Conservation (phyloP, 1,140 invertebrate genomes). For the Centruroides sculpturatus region DNA sequence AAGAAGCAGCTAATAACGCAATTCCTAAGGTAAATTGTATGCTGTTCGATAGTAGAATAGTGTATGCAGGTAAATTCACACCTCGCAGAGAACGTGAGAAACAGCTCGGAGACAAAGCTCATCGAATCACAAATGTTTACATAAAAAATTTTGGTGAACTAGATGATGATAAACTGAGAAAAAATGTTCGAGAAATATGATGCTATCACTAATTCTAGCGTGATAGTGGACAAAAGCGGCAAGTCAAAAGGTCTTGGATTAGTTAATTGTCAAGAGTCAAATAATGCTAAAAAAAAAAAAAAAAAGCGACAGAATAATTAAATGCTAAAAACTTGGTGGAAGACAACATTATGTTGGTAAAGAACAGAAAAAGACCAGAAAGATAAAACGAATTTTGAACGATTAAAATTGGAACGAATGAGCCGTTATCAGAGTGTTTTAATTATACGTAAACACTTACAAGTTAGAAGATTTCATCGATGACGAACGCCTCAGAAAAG, state of each 20-base stretch:
- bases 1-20: constrained; percentile 91
- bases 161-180: constrained; percentile 77
- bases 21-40: constrained; percentile 70
- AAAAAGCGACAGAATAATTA: constrained; percentile 65
- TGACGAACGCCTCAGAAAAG: constrained; percentile 84
- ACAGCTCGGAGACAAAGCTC: constrained; percentile 92
- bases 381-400: constrained; percentile 94
- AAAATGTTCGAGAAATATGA: constrained; percentile 91
- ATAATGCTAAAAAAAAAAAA: constrained; percentile 83
- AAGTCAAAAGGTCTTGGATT: constrained; percentile 44
- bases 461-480: constrained; percentile 96
- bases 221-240: constrained; percentile 86
- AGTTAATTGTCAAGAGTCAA: constrained; percentile 94
- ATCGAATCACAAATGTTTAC: constrained; percentile 97
- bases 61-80: constrained; percentile 93
- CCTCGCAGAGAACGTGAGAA: constrained; percentile 93
- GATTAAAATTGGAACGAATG: constrained; percentile 84
- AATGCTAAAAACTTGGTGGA: constrained; percentile 72
- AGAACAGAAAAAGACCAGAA: constrained; percentile 93
- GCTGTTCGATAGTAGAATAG: constrained; percentile 80
- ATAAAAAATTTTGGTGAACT: constrained; percentile 97
- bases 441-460: constrained; percentile 94
- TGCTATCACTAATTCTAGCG: constrained; percentile 53
- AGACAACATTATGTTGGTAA: constrained; percentile 77
- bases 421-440: constrained; percentile 88